phyloP scores from a whole-genome alignment of 2,888 invertebrate species.

The Allacma fusca region DNA sequence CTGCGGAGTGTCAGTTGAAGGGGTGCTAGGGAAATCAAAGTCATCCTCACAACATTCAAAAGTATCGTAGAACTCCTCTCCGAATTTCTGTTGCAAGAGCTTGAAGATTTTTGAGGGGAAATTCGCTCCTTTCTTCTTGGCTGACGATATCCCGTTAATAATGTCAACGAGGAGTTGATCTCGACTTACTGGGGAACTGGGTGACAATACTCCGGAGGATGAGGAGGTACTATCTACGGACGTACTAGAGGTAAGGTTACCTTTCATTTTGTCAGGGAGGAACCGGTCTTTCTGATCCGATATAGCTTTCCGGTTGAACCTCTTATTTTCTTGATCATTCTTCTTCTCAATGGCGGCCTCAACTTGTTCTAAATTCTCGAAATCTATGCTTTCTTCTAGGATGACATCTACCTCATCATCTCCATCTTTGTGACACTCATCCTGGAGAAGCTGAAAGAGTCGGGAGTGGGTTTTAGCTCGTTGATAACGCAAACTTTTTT shows the following conservation, averaged over 20 bases:
- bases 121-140: constrained; percentile 43
- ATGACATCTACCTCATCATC: constrained; percentile 62
- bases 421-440: constrained; percentile 67
- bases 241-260: constrained; percentile 49
- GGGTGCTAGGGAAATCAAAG: constrained; percentile 12
- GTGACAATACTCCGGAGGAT: constrained; percentile 59
- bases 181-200: constrained; percentile 60
- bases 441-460: constrained; percentile 73
- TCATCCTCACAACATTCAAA: constrained; percentile 59
- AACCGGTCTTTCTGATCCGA: constrained; percentile 49
- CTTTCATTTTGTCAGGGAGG: constrained; percentile 52
- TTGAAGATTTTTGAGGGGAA: constrained; percentile 62
- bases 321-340: constrained; percentile 10
- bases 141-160: constrained; percentile 47
- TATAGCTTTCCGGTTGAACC: constrained; percentile 30
- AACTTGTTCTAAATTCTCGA: constrained; percentile 42
- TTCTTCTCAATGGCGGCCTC: constrained; percentile 45
- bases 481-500: constrained; percentile 72
- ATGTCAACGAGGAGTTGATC: constrained; percentile 61
- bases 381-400: constrained; percentile 28
- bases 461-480: constrained; percentile 78
- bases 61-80: constrained; percentile 61
- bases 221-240: constrained; percentile 58
- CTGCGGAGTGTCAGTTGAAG: not conserved
- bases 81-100: constrained; percentile 60